Evolutionary conservation across 2,113 vertebrate species (phyloP).

Genomic region (Nycticorax nycticorax): DNA sequence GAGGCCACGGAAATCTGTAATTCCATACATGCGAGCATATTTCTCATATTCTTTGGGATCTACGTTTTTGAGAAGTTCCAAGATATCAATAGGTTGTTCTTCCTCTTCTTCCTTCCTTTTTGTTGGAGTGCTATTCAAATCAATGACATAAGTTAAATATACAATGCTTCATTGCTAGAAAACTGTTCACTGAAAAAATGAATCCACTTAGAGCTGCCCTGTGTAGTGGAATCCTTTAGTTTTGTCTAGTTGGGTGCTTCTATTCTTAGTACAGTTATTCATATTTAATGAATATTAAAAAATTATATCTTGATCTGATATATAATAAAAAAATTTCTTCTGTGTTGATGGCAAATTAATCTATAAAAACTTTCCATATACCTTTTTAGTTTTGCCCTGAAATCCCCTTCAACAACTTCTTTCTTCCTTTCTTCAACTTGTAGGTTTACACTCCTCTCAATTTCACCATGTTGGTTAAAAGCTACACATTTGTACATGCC

Average conservation of each 20-base stretch:
- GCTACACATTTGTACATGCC: slow-evolving; percentile 90
- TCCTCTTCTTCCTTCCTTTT: slow-evolving; percentile 90
- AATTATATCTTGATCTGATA: background rate
- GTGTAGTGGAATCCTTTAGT: background rate
- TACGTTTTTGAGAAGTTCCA: slow-evolving; percentile 96
- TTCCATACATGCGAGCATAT: slow-evolving; percentile 97
- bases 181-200: background rate
- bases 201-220: background rate
- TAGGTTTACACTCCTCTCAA: slow-evolving; percentile 85
- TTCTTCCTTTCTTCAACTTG: slow-evolving; percentile 89
- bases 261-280: background rate
- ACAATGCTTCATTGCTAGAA: background rate
- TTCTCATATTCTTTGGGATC: slow-evolving; percentile 99
- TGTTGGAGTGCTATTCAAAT: slow-evolving; percentile 83
- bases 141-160: background rate
- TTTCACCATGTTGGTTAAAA: slow-evolving; percentile 89
- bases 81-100: slow-evolving; percentile 92
- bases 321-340: background rate
- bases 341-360: background rate
- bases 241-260: background rate
- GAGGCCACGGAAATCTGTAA: slow-evolving; percentile 96
- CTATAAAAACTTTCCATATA: slow-evolving; percentile 61
- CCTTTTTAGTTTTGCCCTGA: slow-evolving; percentile 94
- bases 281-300: background rate
- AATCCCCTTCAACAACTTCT: slow-evolving; percentile 84